Base-by-base conservation (phyloP, 2,113 vertebrate genomes). In the Toxotes jaculatrix region DNA sequence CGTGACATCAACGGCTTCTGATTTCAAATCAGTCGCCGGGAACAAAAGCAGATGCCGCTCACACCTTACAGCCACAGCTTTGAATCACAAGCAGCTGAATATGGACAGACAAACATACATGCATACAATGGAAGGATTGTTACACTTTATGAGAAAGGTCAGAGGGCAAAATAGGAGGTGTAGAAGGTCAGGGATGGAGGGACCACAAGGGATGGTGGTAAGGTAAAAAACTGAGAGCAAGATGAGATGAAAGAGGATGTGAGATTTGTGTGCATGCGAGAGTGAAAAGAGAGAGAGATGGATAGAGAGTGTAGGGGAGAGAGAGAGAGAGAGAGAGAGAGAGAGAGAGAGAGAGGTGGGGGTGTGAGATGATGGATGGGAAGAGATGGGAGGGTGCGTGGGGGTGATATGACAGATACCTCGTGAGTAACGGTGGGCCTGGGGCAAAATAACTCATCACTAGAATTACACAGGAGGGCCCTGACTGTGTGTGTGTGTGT, bases 341-440 rank as follows among this genome's bases (percentile, higher is more conserved):
- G 32, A 12, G 56, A 16, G 62, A 32, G 27, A 19, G 32, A 43
- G 34, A 57, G 61, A 65, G 45, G 69, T 19, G 32, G 60, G 57
- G 75, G 67, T 49, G 80, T 45, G n/a, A 51, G 77, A 84, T 91
- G 87, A 90, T 84, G 66, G 85, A 92, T 87, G 78, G 79, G 59
- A 61, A 51, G 63, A 42, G 47, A 79, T 69, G 53, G 59, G 71
- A 74, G 66, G 65, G 36, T 78, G 87, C 47, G 75, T 57, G 32
- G 82, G 82, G 82, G 88, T 63, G 74, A 79, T 87, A 40, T 90
- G 90, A 91, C 87, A 76, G 85, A 85, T 85, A 88, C 68, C 91
- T 79, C 56, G 68, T 88, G 89, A 90, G 89, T 85, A 89, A 92
- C 84, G 69, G 68, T 12, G 12, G 65, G 84, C 86, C 74, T 14